Base-by-base conservation (phyloP, 1,140 invertebrate species). In the Hypsibius dujardini region DNA sequence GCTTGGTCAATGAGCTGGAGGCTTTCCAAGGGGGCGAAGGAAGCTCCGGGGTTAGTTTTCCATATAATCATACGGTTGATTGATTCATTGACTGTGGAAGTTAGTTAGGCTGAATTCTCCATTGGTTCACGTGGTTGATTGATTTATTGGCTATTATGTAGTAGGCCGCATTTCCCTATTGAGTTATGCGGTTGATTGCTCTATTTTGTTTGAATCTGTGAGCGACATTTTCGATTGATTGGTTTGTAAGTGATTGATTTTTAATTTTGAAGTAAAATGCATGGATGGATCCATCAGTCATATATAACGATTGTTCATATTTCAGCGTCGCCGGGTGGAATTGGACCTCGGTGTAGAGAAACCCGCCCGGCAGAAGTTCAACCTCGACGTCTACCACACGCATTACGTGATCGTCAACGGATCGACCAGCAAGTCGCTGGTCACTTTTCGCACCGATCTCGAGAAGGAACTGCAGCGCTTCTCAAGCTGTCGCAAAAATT, bases 381-480 rank as follows among this genome's bases (percentile, higher is more conserved):
- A 67, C 62, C 42, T 67, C 12, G 62, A 67, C 42, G 3, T 14
- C 7, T 67, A 14, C 62, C 62, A 67, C 62, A 67, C 62, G 7
- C 62, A 67, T 42, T 67, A 14, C 42, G 42, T 67, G 7, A 67
- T 67, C 7, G 62, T 67, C 62, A 67, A 67, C 62, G 62, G 62
- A 14, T 67, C 62, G 62, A 67, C 7, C 42, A 67, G 42, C 3
- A 7, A 67, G 7, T 14, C 62, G 7, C 3, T 67, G 7, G 45
- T 42, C 62, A 67, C 62, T 3, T 67, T 67, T 67, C 62, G 62
- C 62, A 67, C 62, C 7, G 62, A 67, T 42, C 62, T 67, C 7
- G 62, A 67, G 42, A 67, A 42, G 45, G 62, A 67, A 3, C 42
- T 67, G 62, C 62, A 67, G 62, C 7, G 62, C 12, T 67, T 67